phyloP scores from a whole-genome alignment of 2,797 vertebrate genomes.

The Brotula barbata region DNA sequence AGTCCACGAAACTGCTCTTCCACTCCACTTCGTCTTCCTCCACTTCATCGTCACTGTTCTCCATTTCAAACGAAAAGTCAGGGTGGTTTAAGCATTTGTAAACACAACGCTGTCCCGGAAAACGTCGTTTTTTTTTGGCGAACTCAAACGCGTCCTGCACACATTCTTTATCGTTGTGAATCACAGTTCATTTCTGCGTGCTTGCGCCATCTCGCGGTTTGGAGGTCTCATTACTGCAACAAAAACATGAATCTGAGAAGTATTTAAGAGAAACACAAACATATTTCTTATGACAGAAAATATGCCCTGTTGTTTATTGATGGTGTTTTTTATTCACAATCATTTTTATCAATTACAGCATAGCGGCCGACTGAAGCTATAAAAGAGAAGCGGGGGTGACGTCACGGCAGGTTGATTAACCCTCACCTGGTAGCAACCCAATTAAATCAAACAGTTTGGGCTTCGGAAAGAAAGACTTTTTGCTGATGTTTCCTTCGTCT shows the following conservation, averaged over 20 bases:
- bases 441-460: background rate
- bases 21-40: conserved; percentile 72
- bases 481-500: conserved; percentile 77
- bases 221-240: conserved; percentile 29
- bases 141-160: background rate
- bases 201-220: conserved; percentile 29
- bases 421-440: background rate
- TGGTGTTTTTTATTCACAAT: too few species aligned
- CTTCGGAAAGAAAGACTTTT: background rate
- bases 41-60: conserved; percentile 49
- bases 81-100: background rate
- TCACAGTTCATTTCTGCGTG: background rate
- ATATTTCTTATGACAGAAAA: too few species aligned
- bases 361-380: conserved; percentile 23
- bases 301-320: too few species aligned
- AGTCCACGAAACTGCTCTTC: conserved; percentile 50
- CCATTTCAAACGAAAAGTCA: conserved; percentile 40
- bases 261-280: too few species aligned
- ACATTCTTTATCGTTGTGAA: background rate
- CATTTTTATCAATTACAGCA: too few species aligned
- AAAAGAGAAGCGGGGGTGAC: conserved; percentile 17
- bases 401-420: background rate
- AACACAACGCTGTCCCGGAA: background rate
- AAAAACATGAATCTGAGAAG: background rate
- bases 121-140: accelerated